These are phyloP conservation scores for Arvicanthis niloticus DNA, from an alignment of 2,113 vertebrate genomes.

Conservation along the genomic window DNA sequence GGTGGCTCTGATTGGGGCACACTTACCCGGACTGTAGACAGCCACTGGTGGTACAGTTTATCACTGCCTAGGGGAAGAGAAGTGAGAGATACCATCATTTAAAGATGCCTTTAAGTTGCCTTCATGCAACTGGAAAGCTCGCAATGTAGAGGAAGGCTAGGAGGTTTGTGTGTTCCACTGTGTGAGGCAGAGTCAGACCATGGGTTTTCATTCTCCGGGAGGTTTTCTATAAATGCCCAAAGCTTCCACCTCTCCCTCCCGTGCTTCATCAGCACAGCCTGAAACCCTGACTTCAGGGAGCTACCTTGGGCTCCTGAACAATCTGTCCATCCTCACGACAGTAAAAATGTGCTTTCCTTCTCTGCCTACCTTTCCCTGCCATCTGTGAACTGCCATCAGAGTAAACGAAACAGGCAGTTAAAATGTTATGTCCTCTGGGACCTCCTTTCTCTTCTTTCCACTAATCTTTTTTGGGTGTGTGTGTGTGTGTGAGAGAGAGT, in stretches of 20 bases:
- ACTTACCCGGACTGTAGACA: slow-evolving; percentile 97
- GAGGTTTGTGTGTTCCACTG: background rate
- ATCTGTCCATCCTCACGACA: background rate
- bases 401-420: background rate
- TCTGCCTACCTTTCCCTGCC: background rate
- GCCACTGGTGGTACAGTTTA: slow-evolving; percentile 98
- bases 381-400: background rate
- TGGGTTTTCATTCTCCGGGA: slow-evolving; percentile 1
- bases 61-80: slow-evolving; percentile 92
- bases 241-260: background rate
- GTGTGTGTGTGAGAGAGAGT: background rate
- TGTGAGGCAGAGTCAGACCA: background rate
- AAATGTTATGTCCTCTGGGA: background rate
- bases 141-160: background rate
- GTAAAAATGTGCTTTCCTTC: background rate
- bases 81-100: slow-evolving; percentile 13
- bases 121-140: background rate
- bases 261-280: background rate
- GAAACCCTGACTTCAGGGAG: background rate
- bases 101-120: background rate
- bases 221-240: background rate
- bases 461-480: background rate
- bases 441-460: background rate
- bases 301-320: background rate
- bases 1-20: background rate